Percentiles rank a stretch among this genome's conserved stretches.
These are phyloP conservation scores for Microdon myrmicae DNA, from an alignment of 2,888 invertebrate genomes.

Conservation along the genomic window DNA sequence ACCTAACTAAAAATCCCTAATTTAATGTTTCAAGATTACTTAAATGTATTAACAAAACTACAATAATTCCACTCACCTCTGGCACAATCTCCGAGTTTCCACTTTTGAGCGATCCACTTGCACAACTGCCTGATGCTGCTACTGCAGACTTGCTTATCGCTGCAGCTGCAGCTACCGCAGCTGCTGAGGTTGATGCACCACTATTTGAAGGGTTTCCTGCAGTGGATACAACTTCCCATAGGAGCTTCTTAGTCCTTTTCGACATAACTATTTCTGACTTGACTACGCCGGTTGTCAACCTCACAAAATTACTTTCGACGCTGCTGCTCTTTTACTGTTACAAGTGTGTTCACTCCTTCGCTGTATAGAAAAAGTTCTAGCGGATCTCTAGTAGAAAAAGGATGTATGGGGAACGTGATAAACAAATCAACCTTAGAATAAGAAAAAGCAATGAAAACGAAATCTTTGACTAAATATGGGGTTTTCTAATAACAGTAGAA, in stretches of 20 bases:
- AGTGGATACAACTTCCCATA: conserved; percentile 38
- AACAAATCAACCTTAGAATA: conserved; percentile 16
- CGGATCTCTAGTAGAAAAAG: no score
- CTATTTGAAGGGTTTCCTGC: conserved; percentile 28
- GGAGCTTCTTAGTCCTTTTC: conserved; percentile 36
- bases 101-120: neutral
- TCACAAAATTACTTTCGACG: no score
- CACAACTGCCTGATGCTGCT: conserved; percentile 24
- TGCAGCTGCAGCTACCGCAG: neutral
- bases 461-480: neutral
- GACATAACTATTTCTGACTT: conserved; percentile 33
- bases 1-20: no score
- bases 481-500: no score
- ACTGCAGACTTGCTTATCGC: no score
- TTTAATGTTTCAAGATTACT: no score
- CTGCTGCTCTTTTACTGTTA: neutral
- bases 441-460: conserved; percentile 12
- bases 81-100: conserved; percentile 44
- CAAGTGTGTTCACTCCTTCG: neutral
- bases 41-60: neutral
- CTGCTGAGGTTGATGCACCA: conserved; percentile 41
- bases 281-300: no score
- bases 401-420: neutral
- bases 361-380: no score
- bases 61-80: conserved; percentile 42